phyloP scores from a whole-genome alignment of 1,140 invertebrate genomes.

The Augochlora pura region DNA sequence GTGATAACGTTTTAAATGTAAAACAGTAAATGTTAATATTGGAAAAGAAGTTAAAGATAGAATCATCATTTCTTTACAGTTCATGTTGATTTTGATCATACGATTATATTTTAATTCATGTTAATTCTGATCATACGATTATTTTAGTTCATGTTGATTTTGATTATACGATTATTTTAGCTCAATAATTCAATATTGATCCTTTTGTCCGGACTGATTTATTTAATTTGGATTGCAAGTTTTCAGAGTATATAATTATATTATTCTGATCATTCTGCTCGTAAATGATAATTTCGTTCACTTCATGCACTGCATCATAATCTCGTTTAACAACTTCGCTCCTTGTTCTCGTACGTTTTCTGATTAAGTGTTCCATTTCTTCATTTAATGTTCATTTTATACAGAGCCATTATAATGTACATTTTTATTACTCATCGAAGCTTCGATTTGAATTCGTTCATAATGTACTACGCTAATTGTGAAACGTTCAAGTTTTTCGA shows the following conservation, averaged over 20 bases:
- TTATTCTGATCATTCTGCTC: background rate
- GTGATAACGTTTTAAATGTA: too few species aligned
- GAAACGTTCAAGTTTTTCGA: too few species aligned
- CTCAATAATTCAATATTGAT: too few species aligned
- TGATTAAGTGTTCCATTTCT: background rate
- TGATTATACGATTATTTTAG: too few species aligned
- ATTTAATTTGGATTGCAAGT: background rate
- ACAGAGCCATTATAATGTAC: background rate
- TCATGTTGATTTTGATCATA: too few species aligned
- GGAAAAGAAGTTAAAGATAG: too few species aligned
- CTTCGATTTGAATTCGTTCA: background rate
- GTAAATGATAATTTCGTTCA: background rate
- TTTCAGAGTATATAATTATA: background rate
- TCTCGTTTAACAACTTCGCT: conserved; percentile 7
- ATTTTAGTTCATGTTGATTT: too few species aligned
- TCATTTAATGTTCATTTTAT: background rate
- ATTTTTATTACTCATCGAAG: background rate
- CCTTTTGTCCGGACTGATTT: background rate
- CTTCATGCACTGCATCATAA: background rate
- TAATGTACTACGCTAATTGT: conserved; percentile 1
- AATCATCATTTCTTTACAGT: too few species aligned
- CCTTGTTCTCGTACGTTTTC: background rate
- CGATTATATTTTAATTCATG: too few species aligned
- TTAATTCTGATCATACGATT: too few species aligned
- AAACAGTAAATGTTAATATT: too few species aligned